These are phyloP conservation scores for Gila robusta DNA, from an alignment of 2,797 vertebrate species.

Conservation along the genomic window DNA sequence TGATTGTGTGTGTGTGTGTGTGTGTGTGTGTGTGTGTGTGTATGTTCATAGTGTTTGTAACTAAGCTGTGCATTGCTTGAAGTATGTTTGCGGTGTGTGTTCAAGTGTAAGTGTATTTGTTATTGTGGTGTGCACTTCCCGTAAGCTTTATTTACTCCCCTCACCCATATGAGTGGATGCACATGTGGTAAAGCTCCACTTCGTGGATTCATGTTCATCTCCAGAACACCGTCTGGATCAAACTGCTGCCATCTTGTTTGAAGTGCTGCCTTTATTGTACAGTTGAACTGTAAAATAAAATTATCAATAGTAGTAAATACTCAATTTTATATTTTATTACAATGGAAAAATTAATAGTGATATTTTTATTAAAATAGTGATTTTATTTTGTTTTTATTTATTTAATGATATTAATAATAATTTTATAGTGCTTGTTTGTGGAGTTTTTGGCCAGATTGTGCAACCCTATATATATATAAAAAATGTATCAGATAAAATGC, in stretches of 20 bases:
- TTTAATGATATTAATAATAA: background rate
- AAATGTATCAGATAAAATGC: too few relatives aligned
- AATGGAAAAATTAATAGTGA: background rate
- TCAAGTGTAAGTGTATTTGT: background rate
- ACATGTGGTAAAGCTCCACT: conserved; percentile 14
- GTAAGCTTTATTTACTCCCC: conserved; percentile 12
- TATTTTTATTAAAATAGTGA: background rate
- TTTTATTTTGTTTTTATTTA: background rate
- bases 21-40: too few relatives aligned
- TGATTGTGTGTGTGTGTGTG: background rate
- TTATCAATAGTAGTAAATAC: background rate
- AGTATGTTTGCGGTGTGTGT: conserved; percentile 17
- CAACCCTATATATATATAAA: too few relatives aligned
- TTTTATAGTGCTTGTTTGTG: background rate
- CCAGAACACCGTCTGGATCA: background rate
- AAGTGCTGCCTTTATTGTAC: background rate
- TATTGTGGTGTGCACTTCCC: conserved; percentile 21
- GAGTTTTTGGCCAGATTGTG: background rate
- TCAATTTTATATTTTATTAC: background rate
- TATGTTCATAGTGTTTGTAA: background rate
- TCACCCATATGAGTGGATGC: conserved; percentile 27
- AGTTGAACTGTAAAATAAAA: background rate
- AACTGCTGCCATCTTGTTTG: conserved; percentile 9
- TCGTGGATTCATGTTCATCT: background rate
- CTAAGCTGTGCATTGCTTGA: background rate